These are phyloP conservation scores for Lithophane socia DNA, from an alignment of 2,888 invertebrate genomes.

Conservation along the genomic window DNA sequence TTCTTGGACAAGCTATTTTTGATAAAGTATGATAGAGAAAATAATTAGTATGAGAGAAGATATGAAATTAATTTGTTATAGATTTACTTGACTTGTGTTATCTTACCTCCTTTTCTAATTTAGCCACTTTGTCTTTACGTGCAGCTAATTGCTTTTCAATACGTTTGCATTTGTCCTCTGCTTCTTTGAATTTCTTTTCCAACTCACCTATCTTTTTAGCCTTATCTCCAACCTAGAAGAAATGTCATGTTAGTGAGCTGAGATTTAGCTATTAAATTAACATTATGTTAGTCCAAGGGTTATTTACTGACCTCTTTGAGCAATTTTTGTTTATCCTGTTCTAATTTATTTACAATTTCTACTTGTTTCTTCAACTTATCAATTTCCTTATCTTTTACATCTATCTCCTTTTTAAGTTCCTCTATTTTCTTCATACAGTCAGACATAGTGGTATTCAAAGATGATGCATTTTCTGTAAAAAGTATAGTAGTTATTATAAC, in stretches of 20 bases:
- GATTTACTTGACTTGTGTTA: not conserved
- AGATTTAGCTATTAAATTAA: not conserved
- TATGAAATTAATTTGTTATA: constrained; percentile 8
- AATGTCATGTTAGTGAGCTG: constrained; percentile 17
- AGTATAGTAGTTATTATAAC: not conserved
- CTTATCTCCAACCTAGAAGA: constrained; percentile 91
- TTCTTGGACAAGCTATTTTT: constrained; percentile 87
- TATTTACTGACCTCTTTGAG: constrained; percentile 88
- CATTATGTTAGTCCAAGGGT: not conserved
- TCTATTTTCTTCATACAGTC: constrained; percentile 92
- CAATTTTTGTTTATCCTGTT: constrained; percentile 90
- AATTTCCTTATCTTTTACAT: constrained; percentile 91
- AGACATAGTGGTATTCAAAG: constrained; percentile 89
- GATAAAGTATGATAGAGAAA: constrained; percentile 57
- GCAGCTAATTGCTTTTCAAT: constrained; percentile 89
- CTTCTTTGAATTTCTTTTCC: constrained; percentile 92
- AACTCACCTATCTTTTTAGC: constrained; percentile 91
- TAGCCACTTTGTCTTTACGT: constrained; percentile 90
- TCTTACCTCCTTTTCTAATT: constrained; percentile 91
- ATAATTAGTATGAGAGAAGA: constrained; percentile 55
- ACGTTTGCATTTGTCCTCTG: constrained; percentile 92
- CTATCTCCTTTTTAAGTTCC: constrained; percentile 91
- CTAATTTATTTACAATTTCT: constrained; percentile 85
- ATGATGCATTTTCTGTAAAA: constrained; percentile 88
- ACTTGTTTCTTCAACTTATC: constrained; percentile 91